These are phyloP conservation scores for Rapana venosa DNA, from an alignment of 2,888 invertebrate species.

Conservation along the genomic window DNA sequence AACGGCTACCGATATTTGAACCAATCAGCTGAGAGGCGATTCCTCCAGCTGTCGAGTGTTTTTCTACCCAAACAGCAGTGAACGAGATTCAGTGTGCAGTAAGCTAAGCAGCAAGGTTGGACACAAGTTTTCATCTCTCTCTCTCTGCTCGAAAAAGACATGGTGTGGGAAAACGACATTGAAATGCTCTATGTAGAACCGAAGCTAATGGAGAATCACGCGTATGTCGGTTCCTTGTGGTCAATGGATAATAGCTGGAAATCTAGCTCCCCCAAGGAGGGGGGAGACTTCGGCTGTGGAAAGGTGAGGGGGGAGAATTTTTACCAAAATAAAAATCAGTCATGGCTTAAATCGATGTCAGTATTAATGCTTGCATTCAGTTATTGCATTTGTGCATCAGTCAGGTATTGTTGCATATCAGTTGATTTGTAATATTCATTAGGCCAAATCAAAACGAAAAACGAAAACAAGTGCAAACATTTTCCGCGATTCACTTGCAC, in stretches of 20 bases:
- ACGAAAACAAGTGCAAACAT: no score
- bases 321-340: not conserved
- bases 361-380: no score
- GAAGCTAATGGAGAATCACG: not conserved
- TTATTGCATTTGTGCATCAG: no score
- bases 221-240: not conserved
- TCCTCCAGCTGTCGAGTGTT: not conserved
- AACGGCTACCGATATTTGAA: not conserved
- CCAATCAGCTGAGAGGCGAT: not conserved
- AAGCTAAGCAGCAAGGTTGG: not conserved
- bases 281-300: not conserved
- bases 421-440: no score
- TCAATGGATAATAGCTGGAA: not conserved
- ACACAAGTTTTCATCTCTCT: not conserved
- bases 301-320: not conserved
- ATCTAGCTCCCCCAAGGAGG: not conserved
- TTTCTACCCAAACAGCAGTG: not conserved
- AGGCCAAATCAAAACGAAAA: no score
- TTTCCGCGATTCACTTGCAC: no score
- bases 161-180: not conserved
- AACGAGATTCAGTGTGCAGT: conserved; percentile 5
- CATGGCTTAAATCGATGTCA: not conserved
- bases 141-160: not conserved
- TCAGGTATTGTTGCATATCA: no score
- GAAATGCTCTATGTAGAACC: not conserved